Base-by-base conservation (phyloP, 2,113 vertebrate species). In the Archilochus colubris region DNA sequence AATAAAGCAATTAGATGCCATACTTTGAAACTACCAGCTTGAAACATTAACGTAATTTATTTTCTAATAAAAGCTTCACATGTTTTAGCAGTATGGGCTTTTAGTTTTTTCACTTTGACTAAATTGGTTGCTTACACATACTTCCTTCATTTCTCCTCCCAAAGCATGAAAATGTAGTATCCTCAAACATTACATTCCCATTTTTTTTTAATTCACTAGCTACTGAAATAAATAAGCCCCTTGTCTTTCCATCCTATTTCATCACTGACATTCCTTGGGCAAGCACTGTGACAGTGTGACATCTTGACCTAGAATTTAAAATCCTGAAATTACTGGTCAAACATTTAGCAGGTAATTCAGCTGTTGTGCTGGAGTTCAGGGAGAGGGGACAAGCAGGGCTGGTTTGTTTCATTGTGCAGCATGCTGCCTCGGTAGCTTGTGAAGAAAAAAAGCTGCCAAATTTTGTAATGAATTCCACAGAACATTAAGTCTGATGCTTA, bases 401-500 rank as follows among this genome's bases (percentile, higher is more conserved):
- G 68, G 77, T 22, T 78, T 3, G 1, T 64, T 91, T 69, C 6
- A 1, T 86, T 93, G 44, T 83, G 79, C 80, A 83, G 82, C 87
- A 88, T 13, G 86, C 53, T 94, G 84, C 73, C 82, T 93, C 77
- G 33, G 91, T 94, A 92, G 92, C 92, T 81, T 33, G 53, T 17
- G 20, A 93, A 80, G 80, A 64, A 94, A 91, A 50, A 92, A 92
- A 85, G 94, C 89, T 97, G 96, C 96, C 96, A 97, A 97, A 94
- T 93, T 94, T 96, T 95, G 76, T 97, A 97, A 86, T 95, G 94
- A 96, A 95, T 97, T 97, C 93, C 92, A 96, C 88, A 97, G 96
- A 96, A 95, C 94, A 96, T 97, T 97, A 97, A 95, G 93, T 82
- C 89, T 95, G 94, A 97, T 95, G 95, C 81, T 97, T 97, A 97